Evolutionary conservation across 37 sponge, comb jelly and placozoan species (phyloP).

Genomic region (Haliclona indistincta): DNA sequence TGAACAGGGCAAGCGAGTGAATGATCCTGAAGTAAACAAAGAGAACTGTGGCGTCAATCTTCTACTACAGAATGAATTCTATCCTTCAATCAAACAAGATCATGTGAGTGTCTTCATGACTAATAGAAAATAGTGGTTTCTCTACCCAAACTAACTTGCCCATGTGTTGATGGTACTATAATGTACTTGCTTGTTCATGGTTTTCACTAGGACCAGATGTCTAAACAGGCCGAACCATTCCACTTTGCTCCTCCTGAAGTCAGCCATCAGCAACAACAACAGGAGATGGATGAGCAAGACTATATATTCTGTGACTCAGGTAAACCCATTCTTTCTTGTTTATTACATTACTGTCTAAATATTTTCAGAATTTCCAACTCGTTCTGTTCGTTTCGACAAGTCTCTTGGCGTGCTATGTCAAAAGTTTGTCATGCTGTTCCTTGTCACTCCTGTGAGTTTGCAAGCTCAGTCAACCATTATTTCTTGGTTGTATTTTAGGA

Average conservation of each 20-base stretch:
- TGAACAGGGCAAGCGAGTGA: no score
- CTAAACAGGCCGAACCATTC: background rate
- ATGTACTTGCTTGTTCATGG: background rate
- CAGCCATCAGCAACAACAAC: no score
- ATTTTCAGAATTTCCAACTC: no score
- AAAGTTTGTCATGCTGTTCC: conserved; percentile 92
- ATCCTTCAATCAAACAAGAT: background rate
- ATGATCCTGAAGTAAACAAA: background rate
- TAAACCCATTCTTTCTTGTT: no score
- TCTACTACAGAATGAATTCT: background rate
- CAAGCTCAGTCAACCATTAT: background rate
- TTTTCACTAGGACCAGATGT: background rate
- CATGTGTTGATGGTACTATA: no score
- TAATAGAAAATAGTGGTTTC: no score
- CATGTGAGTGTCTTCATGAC: no score
- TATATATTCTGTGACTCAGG: background rate
- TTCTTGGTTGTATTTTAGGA: conserved; percentile 12
- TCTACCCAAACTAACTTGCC: background rate
- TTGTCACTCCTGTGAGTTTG: conserved; percentile 71
- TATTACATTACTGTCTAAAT: no score
- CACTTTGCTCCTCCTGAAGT: background rate
- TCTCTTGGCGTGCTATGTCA: conserved; percentile 87
- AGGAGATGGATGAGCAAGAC: background rate
- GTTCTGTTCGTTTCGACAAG: conserved; percentile 60
- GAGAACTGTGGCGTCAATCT: background rate